These are phyloP conservation scores for Chesias legatella DNA, from an alignment of 2,888 invertebrate species.

Conservation along the genomic window DNA sequence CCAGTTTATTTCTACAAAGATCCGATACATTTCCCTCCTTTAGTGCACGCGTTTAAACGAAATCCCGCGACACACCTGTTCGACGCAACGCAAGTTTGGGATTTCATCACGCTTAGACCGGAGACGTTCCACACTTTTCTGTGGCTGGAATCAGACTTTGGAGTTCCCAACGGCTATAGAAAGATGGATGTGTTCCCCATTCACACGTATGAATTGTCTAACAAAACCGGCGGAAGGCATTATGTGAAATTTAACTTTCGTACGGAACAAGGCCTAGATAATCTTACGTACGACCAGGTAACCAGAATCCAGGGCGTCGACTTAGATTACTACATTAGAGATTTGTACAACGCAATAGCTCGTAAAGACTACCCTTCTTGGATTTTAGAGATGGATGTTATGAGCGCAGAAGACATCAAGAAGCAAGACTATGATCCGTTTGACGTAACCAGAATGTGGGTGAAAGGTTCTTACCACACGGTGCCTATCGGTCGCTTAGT, in stretches of 20 bases:
- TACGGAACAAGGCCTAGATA: conserved; percentile 92
- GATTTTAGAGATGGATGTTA: conserved; percentile 19
- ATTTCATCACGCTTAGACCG: conserved; percentile 89
- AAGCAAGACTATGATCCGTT: conserved; percentile 89
- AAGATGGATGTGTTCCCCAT: conserved; percentile 95
- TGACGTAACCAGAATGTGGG: conserved; percentile 92
- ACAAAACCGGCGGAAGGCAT: conserved; percentile 83
- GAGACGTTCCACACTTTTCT: conserved; percentile 88
- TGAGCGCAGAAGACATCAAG: conserved; percentile 82
- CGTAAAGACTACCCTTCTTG: conserved; percentile 63
- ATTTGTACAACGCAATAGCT: conserved; percentile 91
- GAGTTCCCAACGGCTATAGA: conserved; percentile 92
- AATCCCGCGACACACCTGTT: conserved; percentile 92
- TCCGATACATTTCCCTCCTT: conserved; percentile 89
- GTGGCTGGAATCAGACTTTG: conserved; percentile 91
- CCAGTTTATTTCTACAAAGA: conserved; percentile 94
- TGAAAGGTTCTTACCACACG: conserved; percentile 87
- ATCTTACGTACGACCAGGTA: conserved; percentile 83
- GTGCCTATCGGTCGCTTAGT: conserved; percentile 89
- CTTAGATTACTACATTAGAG: conserved; percentile 91
- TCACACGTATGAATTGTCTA: conserved; percentile 93
- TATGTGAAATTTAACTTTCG: conserved; percentile 95
- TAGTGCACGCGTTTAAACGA: conserved; percentile 93
- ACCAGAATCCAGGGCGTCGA: conserved; percentile 82
- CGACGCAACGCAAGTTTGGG: conserved; percentile 93